phyloP scores from a whole-genome alignment of 1,140 invertebrate genomes.

The Geopemphigus sp. region DNA sequence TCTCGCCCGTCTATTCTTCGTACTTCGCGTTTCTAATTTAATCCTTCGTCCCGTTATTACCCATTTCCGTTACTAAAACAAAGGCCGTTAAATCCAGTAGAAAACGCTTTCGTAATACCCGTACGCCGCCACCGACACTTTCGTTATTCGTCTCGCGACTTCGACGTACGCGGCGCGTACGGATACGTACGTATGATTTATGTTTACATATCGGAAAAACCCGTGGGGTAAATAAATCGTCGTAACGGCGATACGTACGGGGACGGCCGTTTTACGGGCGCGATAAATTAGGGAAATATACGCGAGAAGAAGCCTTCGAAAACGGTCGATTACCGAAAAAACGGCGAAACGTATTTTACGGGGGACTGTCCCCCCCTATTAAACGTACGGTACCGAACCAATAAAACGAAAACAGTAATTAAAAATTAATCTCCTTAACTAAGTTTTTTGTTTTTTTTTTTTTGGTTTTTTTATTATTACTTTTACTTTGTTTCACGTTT shows the following conservation, averaged over 20 bases:
- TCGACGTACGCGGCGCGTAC: too few species aligned
- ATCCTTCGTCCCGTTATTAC: background rate
- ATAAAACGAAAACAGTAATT: conserved; percentile 11
- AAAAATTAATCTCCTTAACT: conserved; percentile 3
- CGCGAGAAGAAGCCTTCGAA: too few species aligned
- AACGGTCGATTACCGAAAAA: too few species aligned
- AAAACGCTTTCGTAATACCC: conserved; percentile 15
- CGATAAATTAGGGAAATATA: too few species aligned
- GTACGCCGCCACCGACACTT: background rate
- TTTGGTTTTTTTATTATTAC: background rate
- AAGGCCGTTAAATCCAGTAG: background rate
- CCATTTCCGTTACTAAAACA: conserved; percentile 22
- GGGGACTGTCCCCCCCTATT: too few species aligned
- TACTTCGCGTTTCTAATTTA: conserved; percentile 15
- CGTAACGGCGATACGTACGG: too few species aligned
- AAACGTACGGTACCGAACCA: background rate
- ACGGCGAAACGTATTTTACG: background rate
- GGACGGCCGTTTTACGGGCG: too few species aligned
- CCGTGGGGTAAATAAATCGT: conserved; percentile 3
- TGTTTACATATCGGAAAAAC: background rate
- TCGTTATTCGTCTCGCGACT: background rate
- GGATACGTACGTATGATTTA: too few species aligned
- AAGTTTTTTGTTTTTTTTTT: background rate
- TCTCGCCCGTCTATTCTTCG: too few species aligned
- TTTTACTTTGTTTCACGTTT: conserved; percentile 5